Conservation (phyloP, 2,113 vertebrate species). For the Cinclus cinclus region DNA sequence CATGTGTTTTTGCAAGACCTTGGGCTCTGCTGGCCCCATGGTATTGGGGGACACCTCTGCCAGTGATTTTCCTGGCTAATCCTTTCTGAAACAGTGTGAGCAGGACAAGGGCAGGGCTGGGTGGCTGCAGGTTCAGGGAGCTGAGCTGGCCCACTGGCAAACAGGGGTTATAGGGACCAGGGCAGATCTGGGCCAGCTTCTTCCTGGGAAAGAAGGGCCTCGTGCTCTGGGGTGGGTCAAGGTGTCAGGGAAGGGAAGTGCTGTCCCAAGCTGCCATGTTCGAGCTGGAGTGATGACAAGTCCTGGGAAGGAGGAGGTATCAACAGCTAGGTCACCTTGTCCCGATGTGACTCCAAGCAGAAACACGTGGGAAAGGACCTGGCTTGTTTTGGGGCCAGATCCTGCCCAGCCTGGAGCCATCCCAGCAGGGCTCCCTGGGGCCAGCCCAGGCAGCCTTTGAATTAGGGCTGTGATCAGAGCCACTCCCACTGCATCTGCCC, state of each 20-base stretch:
- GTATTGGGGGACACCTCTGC: not conserved
- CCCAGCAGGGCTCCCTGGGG: not conserved
- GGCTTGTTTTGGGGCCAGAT: not conserved
- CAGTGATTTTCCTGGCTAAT: not conserved
- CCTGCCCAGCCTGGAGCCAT: not conserved
- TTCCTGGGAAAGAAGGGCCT: not conserved
- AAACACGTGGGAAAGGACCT: not conserved
- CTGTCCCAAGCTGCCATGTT: not conserved
- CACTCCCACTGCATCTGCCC: not conserved
- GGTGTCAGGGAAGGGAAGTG: not conserved
- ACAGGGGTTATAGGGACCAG: accelerated
- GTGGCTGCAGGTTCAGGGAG: not conserved
- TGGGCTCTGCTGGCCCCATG: not conserved
- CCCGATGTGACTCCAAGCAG: not conserved
- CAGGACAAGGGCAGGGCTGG: not conserved
- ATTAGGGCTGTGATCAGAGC: not conserved
- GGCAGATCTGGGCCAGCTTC: not conserved
- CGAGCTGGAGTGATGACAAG: not conserved
- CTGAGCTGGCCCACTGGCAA: not conserved
- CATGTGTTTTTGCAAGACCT: slow-evolving; percentile 5
- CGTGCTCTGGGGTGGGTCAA: accelerated
- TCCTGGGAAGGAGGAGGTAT: not conserved
- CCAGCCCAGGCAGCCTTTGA: not conserved
- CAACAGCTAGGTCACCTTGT: not conserved
- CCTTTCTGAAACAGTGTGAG: not conserved